phyloP scores from a whole-genome alignment of 1,140 invertebrate species.

The Musca vetustissima region DNA sequence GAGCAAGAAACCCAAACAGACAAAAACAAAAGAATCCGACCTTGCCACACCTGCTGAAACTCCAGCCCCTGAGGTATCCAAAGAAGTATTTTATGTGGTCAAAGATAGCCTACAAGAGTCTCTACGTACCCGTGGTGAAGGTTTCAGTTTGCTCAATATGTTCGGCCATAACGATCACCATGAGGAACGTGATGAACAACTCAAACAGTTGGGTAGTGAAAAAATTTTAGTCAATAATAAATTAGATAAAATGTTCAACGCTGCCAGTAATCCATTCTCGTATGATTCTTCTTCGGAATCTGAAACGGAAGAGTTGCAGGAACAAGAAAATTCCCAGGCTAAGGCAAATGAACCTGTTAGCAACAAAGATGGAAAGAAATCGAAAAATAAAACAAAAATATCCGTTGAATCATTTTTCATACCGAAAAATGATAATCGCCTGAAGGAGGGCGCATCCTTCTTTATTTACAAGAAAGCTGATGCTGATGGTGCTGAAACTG shows the following conservation, averaged over 20 bases:
- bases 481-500: conserved; percentile 27
- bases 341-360: not conserved
- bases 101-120: conserved; percentile 55
- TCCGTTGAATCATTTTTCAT: conserved; percentile 55
- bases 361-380: conserved; percentile 24
- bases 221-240: conserved; percentile 45
- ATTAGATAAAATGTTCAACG: conserved; percentile 33
- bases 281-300: conserved; percentile 58
- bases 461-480: conserved; percentile 39
- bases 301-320: conserved; percentile 38
- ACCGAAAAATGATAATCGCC: conserved; percentile 51
- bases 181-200: conserved; percentile 35
- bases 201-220: conserved; percentile 42
- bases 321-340: not conserved
- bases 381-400: conserved; percentile 34
- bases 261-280: conserved; percentile 51
- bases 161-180: conserved; percentile 45
- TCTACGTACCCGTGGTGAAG: conserved; percentile 50
- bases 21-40: conserved; percentile 30
- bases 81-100: conserved; percentile 58
- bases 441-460: conserved; percentile 52
- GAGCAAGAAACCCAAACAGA: conserved; percentile 25
- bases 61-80: conserved; percentile 42
- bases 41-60: conserved; percentile 22
- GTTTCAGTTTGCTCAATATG: conserved; percentile 58